These are phyloP conservation scores for Balaenoptera acutorostrata DNA, from an alignment of 2,113 vertebrate genomes.

Conservation along the genomic window DNA sequence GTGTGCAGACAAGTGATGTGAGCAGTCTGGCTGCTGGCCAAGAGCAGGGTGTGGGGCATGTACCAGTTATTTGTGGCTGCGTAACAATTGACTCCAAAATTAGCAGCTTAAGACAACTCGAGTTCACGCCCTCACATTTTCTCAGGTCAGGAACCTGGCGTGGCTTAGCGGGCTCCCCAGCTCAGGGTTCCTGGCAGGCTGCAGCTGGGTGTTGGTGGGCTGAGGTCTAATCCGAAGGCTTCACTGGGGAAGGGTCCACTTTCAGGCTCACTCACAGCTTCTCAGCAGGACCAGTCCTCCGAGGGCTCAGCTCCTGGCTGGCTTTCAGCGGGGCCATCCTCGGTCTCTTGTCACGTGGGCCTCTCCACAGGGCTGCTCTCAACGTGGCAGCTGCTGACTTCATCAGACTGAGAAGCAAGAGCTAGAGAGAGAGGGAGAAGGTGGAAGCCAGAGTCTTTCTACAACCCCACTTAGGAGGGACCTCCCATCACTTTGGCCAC, in stretches of 20 bases:
- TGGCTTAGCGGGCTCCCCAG: fast-evolving
- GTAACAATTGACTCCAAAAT: too few relatives aligned
- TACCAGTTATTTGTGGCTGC: neutral
- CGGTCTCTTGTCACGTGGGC: neutral
- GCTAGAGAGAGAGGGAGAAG: neutral
- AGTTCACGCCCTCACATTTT: too few relatives aligned
- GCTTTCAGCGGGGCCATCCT: neutral
- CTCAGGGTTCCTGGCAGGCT: neutral
- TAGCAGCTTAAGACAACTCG: neutral
- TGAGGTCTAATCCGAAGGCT: neutral
- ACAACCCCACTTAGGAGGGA: fast-evolving
- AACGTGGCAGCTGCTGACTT: neutral
- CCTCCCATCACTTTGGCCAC: neutral
- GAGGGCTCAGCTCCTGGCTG: neutral
- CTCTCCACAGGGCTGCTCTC: neutral
- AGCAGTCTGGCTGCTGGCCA: neutral
- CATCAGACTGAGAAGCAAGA: neutral
- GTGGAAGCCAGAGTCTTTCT: neutral
- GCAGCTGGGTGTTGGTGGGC: fast-evolving
- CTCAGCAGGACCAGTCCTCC: neutral
- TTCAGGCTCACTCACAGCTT: neutral
- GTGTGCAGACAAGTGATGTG: neutral
- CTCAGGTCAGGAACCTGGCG: neutral
- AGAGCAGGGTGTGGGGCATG: too few relatives aligned
- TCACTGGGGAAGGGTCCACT: neutral